Evolutionary conservation across 2,113 vertebrate genomes (phyloP), one percentile per base, ranked within the genome.

Genomic region (Lutjanus erythropterus): DNA sequence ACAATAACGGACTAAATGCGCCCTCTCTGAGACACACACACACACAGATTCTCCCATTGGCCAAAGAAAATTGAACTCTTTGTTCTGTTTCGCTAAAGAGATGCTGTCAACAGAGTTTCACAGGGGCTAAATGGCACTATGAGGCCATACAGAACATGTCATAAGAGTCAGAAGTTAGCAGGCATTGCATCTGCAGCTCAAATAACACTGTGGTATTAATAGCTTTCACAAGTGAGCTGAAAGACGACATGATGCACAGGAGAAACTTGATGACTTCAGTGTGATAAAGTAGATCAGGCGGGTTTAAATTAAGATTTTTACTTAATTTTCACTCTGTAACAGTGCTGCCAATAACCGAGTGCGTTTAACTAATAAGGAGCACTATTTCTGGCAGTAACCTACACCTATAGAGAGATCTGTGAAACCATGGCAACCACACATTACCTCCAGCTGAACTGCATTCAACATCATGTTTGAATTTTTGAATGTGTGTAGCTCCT

Each of bases 191-290:
- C 29, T 41, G n/a, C 80, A 82, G 81, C 75, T 85, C 82, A 88
- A 84, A 91, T 91, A 91, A 53, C 83, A 82, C 87, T 5, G 16
- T 46, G 75, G 69, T 92, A 93, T 86, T 88, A 86, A 93, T 93
- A 91, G 88, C 75, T 69, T 75, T 93, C 86, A 85, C 88, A 82
- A 82, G 80, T 75, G 31, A 78, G 75, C 69, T 56, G 70, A 74
- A 73, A 86, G 81, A 69, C 31, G 4, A 33, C 69, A 33, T 18
- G 52, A 83, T 83, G 74, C 76, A 42, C 42, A 47, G 47, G 61
- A 59, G 47, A 47, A 9, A 37, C 42, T 71, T 42, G 53, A 50
- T 68, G 56, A 73, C 75, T 71, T 75, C 60, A 83, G 23, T 15
- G 46, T 44, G 29, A 89, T 66, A 44, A 67, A 23, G 4, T 21